Evolutionary conservation across 2,888 invertebrate genomes (phyloP), one percentile per base, ranked within the genome.

Genomic region (Hirtodrosophila alboralis): DNA sequence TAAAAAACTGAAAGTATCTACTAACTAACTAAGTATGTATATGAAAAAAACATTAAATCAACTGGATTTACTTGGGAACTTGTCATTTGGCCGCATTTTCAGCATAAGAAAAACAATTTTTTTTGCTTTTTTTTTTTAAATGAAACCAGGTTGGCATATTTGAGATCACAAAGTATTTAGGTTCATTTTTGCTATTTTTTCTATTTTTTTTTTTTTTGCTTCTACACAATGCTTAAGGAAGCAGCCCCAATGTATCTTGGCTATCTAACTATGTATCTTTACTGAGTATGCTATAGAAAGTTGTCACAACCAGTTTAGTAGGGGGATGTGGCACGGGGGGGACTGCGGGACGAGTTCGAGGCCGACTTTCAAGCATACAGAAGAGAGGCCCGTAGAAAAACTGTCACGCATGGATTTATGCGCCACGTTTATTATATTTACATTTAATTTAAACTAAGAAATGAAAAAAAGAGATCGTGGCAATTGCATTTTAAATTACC

Each of bases 361-460:
- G 62, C 52, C 70, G 56, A 67, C 75, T 77, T 75, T 75, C 63
- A 75, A 75, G 58, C 60, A 36, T n/a, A n/a, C n/a, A n/a, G n/a
- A n/a, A n/a, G n/a, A n/a, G 58, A 57, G 53, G 70, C 70, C 58
- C 64, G 54, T 57, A 74, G 70, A 70, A 73, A 73, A 73, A 76
- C 78, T 78, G 78, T 83, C 78, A 83, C 79, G 84, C 78, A 79
- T 79, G 67, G 74, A 85, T 79, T 79, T 79, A 79, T 85, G 78
- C 80, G 73, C 54, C 77, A 79, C 86, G 86, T 83, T 79, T 79
- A 72, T 79, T 84, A 78, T 83, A 79, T 79, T 83, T 85, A 83
- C 84, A 79, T 79, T 79, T 83, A 83, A 79, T 79, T 85, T 85
- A 76, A 79, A 31, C 74, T 58, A 60, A 73, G 69, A 57, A 65